A percentile compares a stretch with the other conserved stretches of the same genome.
Evolutionary conservation across 2,113 vertebrate genomes (phyloP).

Genomic region (Hippocampus abdominalis): DNA sequence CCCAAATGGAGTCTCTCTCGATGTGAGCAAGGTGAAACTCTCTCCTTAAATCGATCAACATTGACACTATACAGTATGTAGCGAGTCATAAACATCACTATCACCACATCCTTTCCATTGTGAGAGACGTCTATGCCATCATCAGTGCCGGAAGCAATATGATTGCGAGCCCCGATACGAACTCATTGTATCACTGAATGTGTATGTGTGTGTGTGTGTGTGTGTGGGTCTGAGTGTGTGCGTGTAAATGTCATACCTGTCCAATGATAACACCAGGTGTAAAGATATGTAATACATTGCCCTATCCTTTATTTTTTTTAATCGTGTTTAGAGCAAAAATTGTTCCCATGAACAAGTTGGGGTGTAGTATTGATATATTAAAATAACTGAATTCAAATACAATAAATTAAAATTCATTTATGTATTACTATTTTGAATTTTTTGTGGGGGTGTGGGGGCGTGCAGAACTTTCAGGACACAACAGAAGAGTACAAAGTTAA

Average conservation of each 20-base stretch:
- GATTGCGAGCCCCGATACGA: background rate
- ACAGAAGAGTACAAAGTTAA: background rate
- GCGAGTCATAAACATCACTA: no score
- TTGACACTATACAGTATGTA: background rate
- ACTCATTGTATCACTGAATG: background rate
- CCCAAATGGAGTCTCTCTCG: background rate
- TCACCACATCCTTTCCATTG: background rate
- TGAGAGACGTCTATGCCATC: background rate
- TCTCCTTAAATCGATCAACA: background rate
- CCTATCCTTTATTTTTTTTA: background rate
- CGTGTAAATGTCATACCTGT: background rate
- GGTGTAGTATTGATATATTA: no score
- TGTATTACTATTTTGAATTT: no score
- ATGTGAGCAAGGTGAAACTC: background rate
- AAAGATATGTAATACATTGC: background rate
- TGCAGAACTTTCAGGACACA: background rate
- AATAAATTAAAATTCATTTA: no score
- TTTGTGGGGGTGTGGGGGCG: no score
- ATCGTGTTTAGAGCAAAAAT: background rate
- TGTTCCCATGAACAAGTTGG: no score
- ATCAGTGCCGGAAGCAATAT: background rate
- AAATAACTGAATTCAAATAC: no score
- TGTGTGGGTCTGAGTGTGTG: conserved; percentile 5
- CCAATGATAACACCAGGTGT: background rate
- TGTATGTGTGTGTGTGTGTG: background rate